These are phyloP conservation scores for Acanthosoma haemorrhoidale DNA, from an alignment of 2,888 invertebrate genomes.

Conservation along the genomic window DNA sequence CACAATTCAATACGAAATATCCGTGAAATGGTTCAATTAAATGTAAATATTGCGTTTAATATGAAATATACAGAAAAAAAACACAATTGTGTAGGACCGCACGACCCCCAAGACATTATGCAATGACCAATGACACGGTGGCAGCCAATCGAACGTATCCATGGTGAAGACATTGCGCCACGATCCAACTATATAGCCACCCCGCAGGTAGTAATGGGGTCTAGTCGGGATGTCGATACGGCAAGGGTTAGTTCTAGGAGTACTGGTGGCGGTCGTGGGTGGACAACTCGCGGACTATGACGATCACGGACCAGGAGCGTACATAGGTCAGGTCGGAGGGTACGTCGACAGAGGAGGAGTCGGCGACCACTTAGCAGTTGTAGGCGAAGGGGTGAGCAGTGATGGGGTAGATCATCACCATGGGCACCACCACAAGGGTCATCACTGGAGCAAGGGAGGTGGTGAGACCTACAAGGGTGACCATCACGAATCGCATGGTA, in stretches of 20 bases:
- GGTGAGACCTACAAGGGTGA: slow-evolving; percentile 62
- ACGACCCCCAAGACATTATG: not conserved
- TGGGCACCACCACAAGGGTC: slow-evolving; percentile 42
- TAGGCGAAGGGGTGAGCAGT: no score
- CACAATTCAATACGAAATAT: not conserved
- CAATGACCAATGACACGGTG: slow-evolving; percentile 18
- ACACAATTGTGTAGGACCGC: not conserved
- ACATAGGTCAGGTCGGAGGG: not conserved
- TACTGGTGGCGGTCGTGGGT: slow-evolving; percentile 42
- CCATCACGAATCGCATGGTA: slow-evolving; percentile 60
- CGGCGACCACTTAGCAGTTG: slow-evolving; percentile 45
- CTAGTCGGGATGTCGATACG: slow-evolving; percentile 16
- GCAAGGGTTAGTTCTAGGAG: not conserved
- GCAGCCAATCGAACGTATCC: slow-evolving; percentile 23
- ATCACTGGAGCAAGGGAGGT: slow-evolving; percentile 58
- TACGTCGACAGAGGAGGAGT: slow-evolving; percentile 42
- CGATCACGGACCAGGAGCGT: not conserved
- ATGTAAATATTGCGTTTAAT: slow-evolving; percentile 8
- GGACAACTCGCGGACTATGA: not conserved
- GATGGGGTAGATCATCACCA: no score
- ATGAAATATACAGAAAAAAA: slow-evolving; percentile 7
- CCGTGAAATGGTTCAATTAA: slow-evolving; percentile 23
- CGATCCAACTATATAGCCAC: not conserved
- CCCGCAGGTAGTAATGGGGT: slow-evolving; percentile 25
- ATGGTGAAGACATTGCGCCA: not conserved